Evolutionary conservation across 2,113 vertebrate species (phyloP), one percentile per base, ranked within the genome.

Genomic region (Cryptoleucopteryx plumbea): DNA sequence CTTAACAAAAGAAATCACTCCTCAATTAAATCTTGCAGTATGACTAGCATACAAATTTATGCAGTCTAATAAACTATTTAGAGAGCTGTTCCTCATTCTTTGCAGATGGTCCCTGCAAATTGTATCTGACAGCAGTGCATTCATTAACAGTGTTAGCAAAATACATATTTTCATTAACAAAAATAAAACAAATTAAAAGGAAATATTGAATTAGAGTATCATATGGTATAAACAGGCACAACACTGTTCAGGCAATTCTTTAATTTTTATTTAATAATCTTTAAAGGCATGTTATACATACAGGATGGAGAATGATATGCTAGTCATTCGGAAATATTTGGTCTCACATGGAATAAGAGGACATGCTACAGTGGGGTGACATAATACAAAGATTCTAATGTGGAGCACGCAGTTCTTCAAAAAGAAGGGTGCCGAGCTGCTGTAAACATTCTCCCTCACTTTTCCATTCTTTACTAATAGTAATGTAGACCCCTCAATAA

Each of bases 131-230:
- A 93, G 53, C 58, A 86, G 42, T 23, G 48, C 31, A 74, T 58
- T 90, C 84, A 81, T 96, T 94, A 94, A 38, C 5, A 9, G 10
- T 68, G 42, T 74, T 63, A 95, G 61, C 48, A 91, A 96, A 86
- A 92, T 50, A 95, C 89, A 86, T 81, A 87, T 85, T 88, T 96
- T 93, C 68, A 73, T 22, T 47, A 52, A 88, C 27, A 94, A 62
- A 80, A 92, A 65, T 31, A 56, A 4, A 61, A 36, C 11, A 88
- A 75, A 83, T 80, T 31, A 71, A 86, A 88, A 91, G 42, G 20
- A 90, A 96, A 78, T 56, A 89, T 10, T 34, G 27, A 62, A 22
- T 62, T 52, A 59, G 36, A 59, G 11, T 45, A 48, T 31, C 22
- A 80, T 40, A 70, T 2, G 2, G 5, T 61, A 47, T 29, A 82